Conservation (phyloP, 1,140 invertebrate genomes). For the Drosophila sp. region DNA sequence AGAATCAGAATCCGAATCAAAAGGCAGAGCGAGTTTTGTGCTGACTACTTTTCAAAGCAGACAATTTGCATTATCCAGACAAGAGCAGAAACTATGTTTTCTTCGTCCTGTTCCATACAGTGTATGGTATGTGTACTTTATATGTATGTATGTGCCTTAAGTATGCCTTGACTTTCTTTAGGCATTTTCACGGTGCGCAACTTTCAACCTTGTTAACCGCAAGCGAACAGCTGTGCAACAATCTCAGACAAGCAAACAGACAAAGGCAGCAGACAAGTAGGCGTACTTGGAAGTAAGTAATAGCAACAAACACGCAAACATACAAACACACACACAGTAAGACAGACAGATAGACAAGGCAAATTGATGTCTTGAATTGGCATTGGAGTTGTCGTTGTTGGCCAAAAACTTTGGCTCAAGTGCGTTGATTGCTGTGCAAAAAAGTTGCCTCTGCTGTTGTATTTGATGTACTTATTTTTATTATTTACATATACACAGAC, state of each 20-base stretch:
- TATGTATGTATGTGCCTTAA: conserved; percentile 32
- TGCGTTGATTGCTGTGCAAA: conserved; percentile 81
- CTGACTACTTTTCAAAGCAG: conserved; percentile 29
- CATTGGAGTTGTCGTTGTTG: conserved; percentile 52
- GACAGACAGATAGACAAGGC: conserved; percentile 11
- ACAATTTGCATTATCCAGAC: conserved; percentile 51
- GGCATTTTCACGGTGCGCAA: conserved; percentile 51
- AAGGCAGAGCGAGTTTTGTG: conserved; percentile 21
- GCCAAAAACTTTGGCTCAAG: conserved; percentile 76
- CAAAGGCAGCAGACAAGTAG: conserved; percentile 27
- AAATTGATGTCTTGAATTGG: conserved; percentile 66
- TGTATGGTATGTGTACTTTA: no score
- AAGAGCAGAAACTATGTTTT: conserved; percentile 22
- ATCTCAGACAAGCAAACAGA: conserved; percentile 49
- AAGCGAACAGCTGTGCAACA: conserved; percentile 66
- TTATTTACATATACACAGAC: conserved; percentile 63
- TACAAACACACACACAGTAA: conserved; percentile 9
- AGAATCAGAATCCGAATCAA: neutral
- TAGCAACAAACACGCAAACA: conserved; percentile 6
- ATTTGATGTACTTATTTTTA: conserved; percentile 75
- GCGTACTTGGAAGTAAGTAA: conserved; percentile 32
- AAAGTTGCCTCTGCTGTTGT: conserved; percentile 67
- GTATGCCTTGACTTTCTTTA: conserved; percentile 67
- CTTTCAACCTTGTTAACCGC: conserved; percentile 49
- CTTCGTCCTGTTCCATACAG: no score